Conservation (phyloP, 2,888 invertebrate genomes). For the Pterobdella sp. region DNA sequence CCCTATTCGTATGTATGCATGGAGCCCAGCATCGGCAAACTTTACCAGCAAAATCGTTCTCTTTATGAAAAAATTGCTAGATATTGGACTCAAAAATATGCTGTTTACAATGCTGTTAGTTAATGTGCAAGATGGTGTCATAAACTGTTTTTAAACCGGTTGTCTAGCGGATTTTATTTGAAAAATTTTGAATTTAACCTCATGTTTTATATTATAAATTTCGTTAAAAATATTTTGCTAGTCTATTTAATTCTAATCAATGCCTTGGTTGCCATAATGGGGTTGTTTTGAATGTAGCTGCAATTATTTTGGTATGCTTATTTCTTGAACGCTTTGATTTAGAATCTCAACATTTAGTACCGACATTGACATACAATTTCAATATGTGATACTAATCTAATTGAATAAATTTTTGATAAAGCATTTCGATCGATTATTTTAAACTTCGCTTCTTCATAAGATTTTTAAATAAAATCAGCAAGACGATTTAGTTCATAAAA, state of each 20-base stretch:
- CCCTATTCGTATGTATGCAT: constrained; percentile 81
- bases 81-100: constrained; percentile 82
- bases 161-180: no score
- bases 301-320: neutral
- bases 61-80: constrained; percentile 73
- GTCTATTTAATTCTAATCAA: neutral
- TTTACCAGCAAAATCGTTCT: constrained; percentile 66
- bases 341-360: neutral
- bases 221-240: constrained; percentile 14
- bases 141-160: no score
- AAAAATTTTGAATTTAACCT: no score
- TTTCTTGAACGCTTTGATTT: neutral
- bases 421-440: no score
- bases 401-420: no score
- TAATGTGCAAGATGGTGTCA: no score
- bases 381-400: neutral
- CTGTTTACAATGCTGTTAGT: constrained; percentile 44
- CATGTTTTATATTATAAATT: no score
- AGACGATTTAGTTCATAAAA: no score
- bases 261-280: constrained; percentile 1
- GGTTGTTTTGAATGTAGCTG: neutral
- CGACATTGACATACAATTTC: neutral
- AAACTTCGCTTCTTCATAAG: no score
- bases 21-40: constrained; percentile 73
- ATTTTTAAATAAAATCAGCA: no score